Percentiles rank a stretch among this genome's conserved stretches.
Evolutionary conservation across 2,888 invertebrate species (phyloP).

Genomic region (Rambutsinella grinnellia): DNA sequence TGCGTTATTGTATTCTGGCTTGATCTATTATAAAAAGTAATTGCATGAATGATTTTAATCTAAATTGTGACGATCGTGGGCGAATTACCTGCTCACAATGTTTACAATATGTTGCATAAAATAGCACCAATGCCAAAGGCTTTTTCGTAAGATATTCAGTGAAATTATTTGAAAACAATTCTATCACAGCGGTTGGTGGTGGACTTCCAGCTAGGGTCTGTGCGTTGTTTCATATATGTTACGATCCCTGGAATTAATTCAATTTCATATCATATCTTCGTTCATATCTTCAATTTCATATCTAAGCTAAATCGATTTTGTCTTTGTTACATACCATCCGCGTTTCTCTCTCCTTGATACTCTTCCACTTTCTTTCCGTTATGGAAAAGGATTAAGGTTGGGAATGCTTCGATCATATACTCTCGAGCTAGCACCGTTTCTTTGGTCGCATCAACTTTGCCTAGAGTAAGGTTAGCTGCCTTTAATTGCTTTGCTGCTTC

Average conservation of each 20-base stretch:
- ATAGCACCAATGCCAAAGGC: conserved; percentile 72
- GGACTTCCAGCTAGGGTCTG: conserved; percentile 73
- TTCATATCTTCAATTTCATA: no score
- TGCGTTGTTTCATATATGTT: conserved; percentile 71
- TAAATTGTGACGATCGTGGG: neutral
- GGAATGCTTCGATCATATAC: conserved; percentile 72
- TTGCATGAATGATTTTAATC: neutral
- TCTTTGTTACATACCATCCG: conserved; percentile 67
- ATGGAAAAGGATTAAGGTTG: conserved; percentile 73
- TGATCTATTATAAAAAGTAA: conserved; percentile 71
- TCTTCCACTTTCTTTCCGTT: conserved; percentile 70
- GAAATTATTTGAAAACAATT: conserved; percentile 72
- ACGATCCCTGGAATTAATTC: conserved; percentile 70
- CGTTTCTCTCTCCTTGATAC: conserved; percentile 70
- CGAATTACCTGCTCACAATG: conserved; percentile 67
- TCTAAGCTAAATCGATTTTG: neutral
- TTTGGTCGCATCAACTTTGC: conserved; percentile 72
- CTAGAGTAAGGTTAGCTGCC: conserved; percentile 68
- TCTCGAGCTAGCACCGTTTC: conserved; percentile 70
- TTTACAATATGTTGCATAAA: conserved; percentile 74
- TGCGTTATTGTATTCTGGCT: conserved; percentile 72
- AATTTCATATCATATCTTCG: neutral
- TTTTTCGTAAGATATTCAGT: conserved; percentile 69
- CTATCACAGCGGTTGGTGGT: conserved; percentile 72
- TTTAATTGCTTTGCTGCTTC: conserved; percentile 71